Conservation (phyloP, 1,140 invertebrate species). For the Reticulitermes speratus region DNA sequence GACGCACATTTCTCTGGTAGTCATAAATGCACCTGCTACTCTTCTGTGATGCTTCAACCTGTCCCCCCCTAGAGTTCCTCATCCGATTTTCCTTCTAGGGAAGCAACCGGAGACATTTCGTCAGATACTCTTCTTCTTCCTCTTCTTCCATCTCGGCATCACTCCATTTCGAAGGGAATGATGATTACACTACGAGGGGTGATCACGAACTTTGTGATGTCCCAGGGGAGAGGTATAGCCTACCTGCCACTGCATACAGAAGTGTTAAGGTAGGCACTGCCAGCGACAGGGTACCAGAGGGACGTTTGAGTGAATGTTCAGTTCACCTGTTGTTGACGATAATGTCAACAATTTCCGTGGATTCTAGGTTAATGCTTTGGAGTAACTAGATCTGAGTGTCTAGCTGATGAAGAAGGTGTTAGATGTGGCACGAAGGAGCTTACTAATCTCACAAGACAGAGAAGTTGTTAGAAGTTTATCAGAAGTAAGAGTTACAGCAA, state of each 20-base stretch:
- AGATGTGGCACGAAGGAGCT: neutral
- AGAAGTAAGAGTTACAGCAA: too few species aligned
- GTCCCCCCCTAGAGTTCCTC: neutral
- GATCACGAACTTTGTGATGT: conserved; percentile 26
- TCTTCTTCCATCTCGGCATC: conserved; percentile 8
- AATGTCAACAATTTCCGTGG: neutral
- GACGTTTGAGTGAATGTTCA: neutral
- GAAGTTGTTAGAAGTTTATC: too few species aligned
- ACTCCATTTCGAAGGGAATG: conserved; percentile 23
- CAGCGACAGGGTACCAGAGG: neutral
- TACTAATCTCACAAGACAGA: too few species aligned
- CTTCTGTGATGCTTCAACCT: neutral
- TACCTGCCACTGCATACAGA: neutral
- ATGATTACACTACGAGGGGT: conserved; percentile 29
- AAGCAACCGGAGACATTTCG: neutral
- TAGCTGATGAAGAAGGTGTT: neutral
- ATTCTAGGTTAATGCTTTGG: neutral
- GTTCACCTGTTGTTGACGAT: conserved; percentile 4
- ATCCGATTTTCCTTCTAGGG: neutral
- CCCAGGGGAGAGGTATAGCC: neutral
- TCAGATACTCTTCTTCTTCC: neutral
- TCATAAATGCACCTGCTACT: too few species aligned
- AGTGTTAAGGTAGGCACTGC: too few species aligned
- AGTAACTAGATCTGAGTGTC: neutral
- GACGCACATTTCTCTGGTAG: too few species aligned